Conservation (phyloP, 2,888 invertebrate genomes). For the Apodemia mormo region DNA sequence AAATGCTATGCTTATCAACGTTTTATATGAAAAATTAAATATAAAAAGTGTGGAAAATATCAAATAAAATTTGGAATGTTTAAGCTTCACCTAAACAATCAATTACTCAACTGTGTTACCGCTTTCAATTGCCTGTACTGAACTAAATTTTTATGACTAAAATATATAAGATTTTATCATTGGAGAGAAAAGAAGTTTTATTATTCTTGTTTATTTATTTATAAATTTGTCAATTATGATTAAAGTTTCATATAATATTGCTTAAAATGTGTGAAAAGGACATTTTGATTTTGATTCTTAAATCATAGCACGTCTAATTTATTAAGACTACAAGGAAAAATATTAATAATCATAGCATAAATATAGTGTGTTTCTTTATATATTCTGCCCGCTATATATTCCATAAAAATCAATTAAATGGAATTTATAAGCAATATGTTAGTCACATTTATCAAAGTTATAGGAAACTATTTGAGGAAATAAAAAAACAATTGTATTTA, state of each 20-base stretch:
- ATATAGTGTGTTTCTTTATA: too few species aligned
- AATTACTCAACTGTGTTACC: constrained; percentile 54
- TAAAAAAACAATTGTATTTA: too few species aligned
- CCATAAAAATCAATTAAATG: too few species aligned
- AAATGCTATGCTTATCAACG: constrained; percentile 23
- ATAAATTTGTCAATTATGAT: neutral
- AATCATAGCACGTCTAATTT: too few species aligned
- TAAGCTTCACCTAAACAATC: constrained; percentile 61
- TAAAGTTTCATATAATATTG: neutral
- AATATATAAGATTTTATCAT: neutral
- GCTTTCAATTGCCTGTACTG: constrained; percentile 46
- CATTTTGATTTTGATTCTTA: too few species aligned
- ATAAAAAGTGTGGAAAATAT: constrained; percentile 51
- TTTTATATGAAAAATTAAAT: constrained; percentile 34
- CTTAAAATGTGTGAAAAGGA: neutral
- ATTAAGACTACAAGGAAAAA: too few species aligned
- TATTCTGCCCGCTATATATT: too few species aligned
- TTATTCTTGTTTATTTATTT: neutral
- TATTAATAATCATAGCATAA: too few species aligned
- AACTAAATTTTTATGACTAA: neutral
- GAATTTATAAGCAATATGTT: too few species aligned
- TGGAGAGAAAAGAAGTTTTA: neutral
- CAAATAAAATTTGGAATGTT: constrained; percentile 50
- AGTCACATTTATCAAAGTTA: too few species aligned
- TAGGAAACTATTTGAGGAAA: too few species aligned